Conservation (phyloP, 2,888 invertebrate species). For the Diaprepes abbreviatus region DNA sequence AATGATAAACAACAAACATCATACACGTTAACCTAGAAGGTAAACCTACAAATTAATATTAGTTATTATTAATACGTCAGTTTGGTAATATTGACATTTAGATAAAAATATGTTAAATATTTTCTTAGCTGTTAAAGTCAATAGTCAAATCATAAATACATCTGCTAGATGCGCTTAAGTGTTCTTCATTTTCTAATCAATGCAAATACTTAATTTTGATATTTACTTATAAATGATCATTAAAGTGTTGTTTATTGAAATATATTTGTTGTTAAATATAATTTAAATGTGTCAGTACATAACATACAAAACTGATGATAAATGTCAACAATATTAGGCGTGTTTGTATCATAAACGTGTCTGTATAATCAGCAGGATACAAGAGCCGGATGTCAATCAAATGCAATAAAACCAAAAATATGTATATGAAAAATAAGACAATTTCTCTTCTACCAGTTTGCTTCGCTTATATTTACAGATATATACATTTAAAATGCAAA, state of each 20-base stretch:
- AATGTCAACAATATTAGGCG: too few relatives aligned
- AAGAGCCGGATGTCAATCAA: too few relatives aligned
- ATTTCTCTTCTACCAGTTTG: too few relatives aligned
- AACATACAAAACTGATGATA: background rate
- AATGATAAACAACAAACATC: too few relatives aligned
- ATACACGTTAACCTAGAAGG: background rate
- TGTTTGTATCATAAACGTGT: too few relatives aligned
- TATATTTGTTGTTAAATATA: slow-evolving; percentile 1
- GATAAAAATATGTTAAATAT: slow-evolving; percentile 10
- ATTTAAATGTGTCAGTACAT: background rate
- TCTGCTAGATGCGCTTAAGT: background rate
- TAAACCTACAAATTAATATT: background rate
- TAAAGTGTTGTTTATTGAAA: background rate
- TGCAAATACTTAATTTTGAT: background rate
- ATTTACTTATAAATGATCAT: slow-evolving; percentile 1
- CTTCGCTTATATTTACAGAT: too few relatives aligned
- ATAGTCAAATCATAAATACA: slow-evolving; percentile 15
- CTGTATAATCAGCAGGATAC: too few relatives aligned
- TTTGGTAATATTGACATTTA: background rate
- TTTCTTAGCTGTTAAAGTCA: slow-evolving; percentile 12
- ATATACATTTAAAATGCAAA: too few relatives aligned
- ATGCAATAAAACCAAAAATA: too few relatives aligned
- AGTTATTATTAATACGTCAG: background rate
- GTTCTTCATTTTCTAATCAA: slow-evolving; percentile 13
- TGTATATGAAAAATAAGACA: too few relatives aligned